These are phyloP conservation scores for Leptodactylus fallax DNA, from an alignment of 2,797 vertebrate genomes.

Conservation along the genomic window DNA sequence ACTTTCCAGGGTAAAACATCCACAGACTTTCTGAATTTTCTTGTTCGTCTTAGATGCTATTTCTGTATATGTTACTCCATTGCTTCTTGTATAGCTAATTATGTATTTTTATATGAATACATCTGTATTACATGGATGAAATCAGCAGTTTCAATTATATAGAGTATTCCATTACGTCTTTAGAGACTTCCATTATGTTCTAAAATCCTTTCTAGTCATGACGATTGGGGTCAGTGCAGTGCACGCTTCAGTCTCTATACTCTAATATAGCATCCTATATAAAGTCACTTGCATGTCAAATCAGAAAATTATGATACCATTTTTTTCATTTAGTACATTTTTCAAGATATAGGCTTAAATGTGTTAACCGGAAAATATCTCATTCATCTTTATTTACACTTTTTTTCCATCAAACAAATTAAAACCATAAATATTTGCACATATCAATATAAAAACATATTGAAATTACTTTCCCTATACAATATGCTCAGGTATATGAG, in stretches of 20 bases:
- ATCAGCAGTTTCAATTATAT: conserved; percentile 18
- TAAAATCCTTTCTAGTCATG: not conserved
- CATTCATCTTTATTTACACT: no score
- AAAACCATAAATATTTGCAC: no score
- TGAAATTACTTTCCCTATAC: no score
- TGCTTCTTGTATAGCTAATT: not conserved
- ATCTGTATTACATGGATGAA: not conserved
- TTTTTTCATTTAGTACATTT: not conserved
- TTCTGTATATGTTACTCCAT: not conserved
- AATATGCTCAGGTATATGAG: no score
- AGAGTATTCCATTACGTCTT: not conserved
- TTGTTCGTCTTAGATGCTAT: no score
- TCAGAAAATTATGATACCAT: not conserved
- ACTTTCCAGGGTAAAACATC: no score
- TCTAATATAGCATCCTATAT: conserved; percentile 38
- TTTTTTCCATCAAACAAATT: not conserved
- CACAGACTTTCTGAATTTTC: not conserved
- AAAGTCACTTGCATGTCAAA: conserved; percentile 41
- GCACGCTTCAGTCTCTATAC: not conserved
- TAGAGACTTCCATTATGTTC: conserved; percentile 40
- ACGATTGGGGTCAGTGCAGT: conserved; percentile 24
- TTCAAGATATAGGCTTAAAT: not conserved
- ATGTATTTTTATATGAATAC: not conserved
- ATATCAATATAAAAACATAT: no score
- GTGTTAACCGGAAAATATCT: not conserved